Conservation (phyloP, 2,113 vertebrate genomes). For the Proteles cristata region DNA sequence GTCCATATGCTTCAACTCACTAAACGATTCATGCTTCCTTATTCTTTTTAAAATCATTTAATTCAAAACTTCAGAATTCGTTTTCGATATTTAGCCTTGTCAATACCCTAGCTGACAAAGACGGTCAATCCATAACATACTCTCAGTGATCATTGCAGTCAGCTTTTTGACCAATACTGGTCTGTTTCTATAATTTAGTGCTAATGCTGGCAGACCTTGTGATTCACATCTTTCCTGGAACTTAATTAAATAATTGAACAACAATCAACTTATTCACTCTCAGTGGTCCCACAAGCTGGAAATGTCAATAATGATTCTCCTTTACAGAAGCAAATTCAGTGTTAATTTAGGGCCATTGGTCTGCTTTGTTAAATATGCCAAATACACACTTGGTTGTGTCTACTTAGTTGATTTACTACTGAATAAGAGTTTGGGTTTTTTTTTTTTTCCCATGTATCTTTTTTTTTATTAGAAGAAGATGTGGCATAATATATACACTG, state of each 20-base stretch:
- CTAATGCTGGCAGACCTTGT: constrained; percentile 46
- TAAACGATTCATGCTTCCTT: not conserved
- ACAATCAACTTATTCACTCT: constrained; percentile 73
- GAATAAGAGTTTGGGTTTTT: not conserved
- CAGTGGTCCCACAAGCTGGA: constrained; percentile 38
- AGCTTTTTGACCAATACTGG: not conserved
- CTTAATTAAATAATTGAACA: constrained; percentile 80
- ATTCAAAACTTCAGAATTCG: not conserved
- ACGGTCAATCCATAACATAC: not conserved
- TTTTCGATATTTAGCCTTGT: not conserved
- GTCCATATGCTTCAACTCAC: not conserved
- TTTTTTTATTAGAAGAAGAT: not conserved
- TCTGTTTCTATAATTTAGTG: constrained; percentile 62
- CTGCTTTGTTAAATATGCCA: constrained; percentile 65
- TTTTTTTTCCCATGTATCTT: accelerated
- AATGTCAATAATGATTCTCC: constrained; percentile 80
- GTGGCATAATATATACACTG: not conserved
- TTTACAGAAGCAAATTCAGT: constrained; percentile 62
- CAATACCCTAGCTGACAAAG: not conserved
- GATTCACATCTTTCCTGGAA: constrained; percentile 73
- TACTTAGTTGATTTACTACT: constrained; percentile 19
- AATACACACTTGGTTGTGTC: not conserved
- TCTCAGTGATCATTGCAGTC: not conserved
- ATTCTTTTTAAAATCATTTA: not conserved
- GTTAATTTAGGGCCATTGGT: constrained; percentile 70